phyloP scores from a whole-genome alignment of 2,113 vertebrate species.

The Scomber japonicus region DNA sequence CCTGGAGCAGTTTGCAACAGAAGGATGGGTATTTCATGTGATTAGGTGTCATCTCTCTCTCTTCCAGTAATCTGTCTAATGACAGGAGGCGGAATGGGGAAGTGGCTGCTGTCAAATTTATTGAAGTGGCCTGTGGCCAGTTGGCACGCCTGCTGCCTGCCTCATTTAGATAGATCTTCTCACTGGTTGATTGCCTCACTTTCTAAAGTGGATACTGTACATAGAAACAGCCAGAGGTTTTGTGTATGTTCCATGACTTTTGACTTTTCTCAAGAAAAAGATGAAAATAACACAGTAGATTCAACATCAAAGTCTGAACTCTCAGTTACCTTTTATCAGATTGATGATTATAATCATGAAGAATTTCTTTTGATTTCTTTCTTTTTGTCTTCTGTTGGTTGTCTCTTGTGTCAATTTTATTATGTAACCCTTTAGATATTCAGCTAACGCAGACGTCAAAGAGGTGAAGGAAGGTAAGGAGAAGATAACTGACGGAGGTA shows the following conservation, averaged over 20 bases:
- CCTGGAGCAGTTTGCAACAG: constrained; percentile 66
- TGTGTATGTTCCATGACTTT: constrained; percentile 32
- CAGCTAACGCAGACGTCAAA: constrained; percentile 79
- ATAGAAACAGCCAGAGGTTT: constrained; percentile 52
- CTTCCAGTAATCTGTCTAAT: constrained; percentile 76
- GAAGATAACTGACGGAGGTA: constrained; percentile 75
- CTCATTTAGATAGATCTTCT: constrained; percentile 70
- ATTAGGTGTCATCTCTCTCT: constrained; percentile 79
- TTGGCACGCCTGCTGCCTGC: constrained; percentile 77
- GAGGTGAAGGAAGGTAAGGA: constrained; percentile 82
- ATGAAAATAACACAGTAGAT: constrained; percentile 51
- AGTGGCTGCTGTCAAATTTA: constrained; percentile 79
- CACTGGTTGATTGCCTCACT: constrained; percentile 70
- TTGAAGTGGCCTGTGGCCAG: constrained; percentile 81
- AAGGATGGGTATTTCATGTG: constrained; percentile 75
- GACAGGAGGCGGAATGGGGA: constrained; percentile 74
- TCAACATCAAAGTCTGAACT: constrained; percentile 31
- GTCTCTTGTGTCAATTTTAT: constrained; percentile 36
- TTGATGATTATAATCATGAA: background rate
- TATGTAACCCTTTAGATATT: constrained; percentile 77
- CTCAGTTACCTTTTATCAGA: background rate
- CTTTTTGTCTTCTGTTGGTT: constrained; percentile 37
- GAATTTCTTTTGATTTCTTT: constrained; percentile 8
- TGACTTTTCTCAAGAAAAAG: constrained; percentile 64
- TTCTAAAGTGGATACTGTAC: constrained; percentile 62